These are phyloP conservation scores for Spea bombifrons DNA, from an alignment of 2,113 vertebrate species.

Conservation along the genomic window DNA sequence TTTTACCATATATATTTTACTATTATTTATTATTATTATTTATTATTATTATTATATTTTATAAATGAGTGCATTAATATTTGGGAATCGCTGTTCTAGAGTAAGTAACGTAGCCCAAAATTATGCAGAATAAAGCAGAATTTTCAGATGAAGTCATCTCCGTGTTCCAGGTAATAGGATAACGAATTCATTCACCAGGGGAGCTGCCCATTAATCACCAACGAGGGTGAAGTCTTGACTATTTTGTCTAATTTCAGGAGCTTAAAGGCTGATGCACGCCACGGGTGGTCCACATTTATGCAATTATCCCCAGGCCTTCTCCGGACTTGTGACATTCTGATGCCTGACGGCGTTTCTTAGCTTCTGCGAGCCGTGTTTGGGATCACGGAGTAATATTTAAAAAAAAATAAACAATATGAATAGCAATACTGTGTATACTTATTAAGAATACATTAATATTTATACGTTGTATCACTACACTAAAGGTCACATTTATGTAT, in stretches of 20 bases:
- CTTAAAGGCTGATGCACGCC: slow-evolving; percentile 60
- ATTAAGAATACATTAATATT: too few species aligned
- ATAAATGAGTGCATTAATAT: too few species aligned
- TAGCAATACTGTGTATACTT: too few species aligned
- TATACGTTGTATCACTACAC: too few species aligned
- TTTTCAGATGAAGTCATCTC: not conserved
- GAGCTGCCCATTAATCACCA: slow-evolving; percentile 69
- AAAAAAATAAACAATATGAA: too few species aligned
- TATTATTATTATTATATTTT: too few species aligned
- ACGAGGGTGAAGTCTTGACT: slow-evolving; percentile 56
- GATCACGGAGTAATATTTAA: not conserved
- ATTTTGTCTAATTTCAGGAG: slow-evolving; percentile 62
- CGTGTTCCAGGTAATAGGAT: slow-evolving; percentile 60
- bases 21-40: too few species aligned
- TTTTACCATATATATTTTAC: too few species aligned
- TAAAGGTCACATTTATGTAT: too few species aligned
- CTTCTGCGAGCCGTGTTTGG: not conserved
- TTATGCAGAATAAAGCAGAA: too few species aligned
- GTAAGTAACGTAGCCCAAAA: too few species aligned
- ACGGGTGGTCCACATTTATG: slow-evolving; percentile 57
- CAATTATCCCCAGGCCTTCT: slow-evolving; percentile 51
- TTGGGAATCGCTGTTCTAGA: too few species aligned
- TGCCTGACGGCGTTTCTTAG: not conserved
- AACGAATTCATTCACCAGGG: slow-evolving; percentile 59
- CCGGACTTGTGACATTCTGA: slow-evolving; percentile 33